A percentile compares a stretch with the other conserved stretches of the same genome.
These are phyloP conservation scores for Muscicapa striata DNA, from an alignment of 2,797 vertebrate genomes.

Conservation along the genomic window DNA sequence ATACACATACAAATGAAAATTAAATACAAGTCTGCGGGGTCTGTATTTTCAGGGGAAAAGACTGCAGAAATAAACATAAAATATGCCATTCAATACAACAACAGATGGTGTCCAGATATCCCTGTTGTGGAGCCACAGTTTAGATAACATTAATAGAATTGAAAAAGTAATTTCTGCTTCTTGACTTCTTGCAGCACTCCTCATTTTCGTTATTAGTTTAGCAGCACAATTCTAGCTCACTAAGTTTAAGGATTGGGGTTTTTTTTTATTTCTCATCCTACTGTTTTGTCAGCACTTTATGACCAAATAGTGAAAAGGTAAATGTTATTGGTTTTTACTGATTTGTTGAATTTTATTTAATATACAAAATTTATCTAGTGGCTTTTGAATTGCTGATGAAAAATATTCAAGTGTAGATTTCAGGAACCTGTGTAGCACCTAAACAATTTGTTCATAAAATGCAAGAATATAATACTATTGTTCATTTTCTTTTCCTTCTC, in stretches of 20 bases:
- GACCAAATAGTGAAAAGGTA: background rate
- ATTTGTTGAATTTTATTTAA: conserved; percentile 28
- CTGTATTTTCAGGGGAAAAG: background rate
- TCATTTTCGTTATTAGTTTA: background rate
- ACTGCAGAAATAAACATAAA: background rate
- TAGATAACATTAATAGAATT: background rate
- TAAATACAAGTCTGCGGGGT: background rate
- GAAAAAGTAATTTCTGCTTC: conserved; percentile 12
- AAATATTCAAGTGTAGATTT: background rate
- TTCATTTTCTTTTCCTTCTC: background rate
- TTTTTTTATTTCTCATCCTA: background rate
- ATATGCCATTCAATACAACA: background rate
- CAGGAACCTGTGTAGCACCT: background rate
- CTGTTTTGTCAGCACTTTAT: conserved; percentile 29
- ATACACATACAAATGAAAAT: background rate
- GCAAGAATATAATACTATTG: background rate
- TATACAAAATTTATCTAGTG: background rate
- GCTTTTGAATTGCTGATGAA: conserved; percentile 15
- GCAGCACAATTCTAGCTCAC: background rate
- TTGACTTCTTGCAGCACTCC: background rate
- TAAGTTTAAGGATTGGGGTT: background rate
- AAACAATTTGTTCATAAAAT: background rate
- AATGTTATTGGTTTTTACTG: background rate
- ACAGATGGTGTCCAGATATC: background rate
- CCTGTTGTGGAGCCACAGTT: background rate